Evolutionary conservation across 1,140 invertebrate genomes (phyloP), one percentile per base, ranked within the genome.

Genomic region (Drosophila oshimai): DNA sequence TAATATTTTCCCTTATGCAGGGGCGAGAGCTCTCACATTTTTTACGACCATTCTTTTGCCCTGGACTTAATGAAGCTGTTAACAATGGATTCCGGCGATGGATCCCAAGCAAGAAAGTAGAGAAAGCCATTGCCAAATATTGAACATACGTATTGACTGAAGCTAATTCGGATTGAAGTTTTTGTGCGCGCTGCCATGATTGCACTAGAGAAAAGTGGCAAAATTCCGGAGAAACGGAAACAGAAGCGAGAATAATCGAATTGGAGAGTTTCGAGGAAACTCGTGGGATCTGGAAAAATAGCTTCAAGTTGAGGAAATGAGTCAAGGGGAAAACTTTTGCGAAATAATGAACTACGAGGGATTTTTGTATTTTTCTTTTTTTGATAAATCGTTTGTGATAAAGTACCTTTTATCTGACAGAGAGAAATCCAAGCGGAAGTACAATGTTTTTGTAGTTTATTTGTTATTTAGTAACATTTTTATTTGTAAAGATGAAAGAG

Each of bases 11-110:
- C 50, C 33, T 41, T 26, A 24, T 36, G 12, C 31, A 13, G 26
- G 31, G 39, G 37, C 15, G 18, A 37, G 41, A 18, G 28, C 64
- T 47, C 41, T 42, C 18, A 33, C 22, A 39, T 47, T 54, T 36
- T 73, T 72, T 72, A 72, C 41, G 57, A 58, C 68, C 58, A 62
- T 58, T 31, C 49, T 26, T 28, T 58, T 22, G 36, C 53, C 51
- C 31, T 46, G 47, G 42, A 62, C 58, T 73, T 73, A 73, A 73
- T 73, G 69, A 73, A 73, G 69, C 69, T 73, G 68, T 73, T 73
- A 72, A 73, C 69, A 73, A 73, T 62, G 57, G 57, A 72, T 57
- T 47, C 37, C 22, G 26, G 54, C 24, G 10, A 7, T 4, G 31
- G 10, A 7, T 4, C 9, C 4, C 26, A 6, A 28, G 29, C 60